Percentiles rank a stretch among this genome's conserved stretches.
phyloP scores from a whole-genome alignment of 2,888 invertebrate species.

The Barypeithes pellucidus region DNA sequence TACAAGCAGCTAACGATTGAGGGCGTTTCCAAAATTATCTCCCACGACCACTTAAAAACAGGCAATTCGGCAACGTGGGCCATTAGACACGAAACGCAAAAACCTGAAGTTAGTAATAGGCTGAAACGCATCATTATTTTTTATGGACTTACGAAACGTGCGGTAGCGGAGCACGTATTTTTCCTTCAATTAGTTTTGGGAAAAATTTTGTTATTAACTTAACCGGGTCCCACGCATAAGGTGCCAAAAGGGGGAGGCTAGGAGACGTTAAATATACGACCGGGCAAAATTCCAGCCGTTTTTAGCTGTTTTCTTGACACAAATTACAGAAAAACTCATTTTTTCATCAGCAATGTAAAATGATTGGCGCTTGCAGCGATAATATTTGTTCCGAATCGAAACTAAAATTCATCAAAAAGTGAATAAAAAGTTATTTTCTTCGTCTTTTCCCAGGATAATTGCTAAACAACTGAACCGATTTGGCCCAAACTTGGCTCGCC shows the following conservation, averaged over 20 bases:
- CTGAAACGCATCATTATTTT: slow-evolving; percentile 46
- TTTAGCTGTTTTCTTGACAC: too few relatives aligned
- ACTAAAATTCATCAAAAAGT: too few relatives aligned
- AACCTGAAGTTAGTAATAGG: slow-evolving; percentile 40
- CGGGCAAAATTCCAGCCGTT: too few relatives aligned
- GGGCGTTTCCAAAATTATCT: slow-evolving; percentile 19
- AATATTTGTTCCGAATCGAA: too few relatives aligned
- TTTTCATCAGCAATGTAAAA: too few relatives aligned
- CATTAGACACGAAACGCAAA: slow-evolving; percentile 21
- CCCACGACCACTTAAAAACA: slow-evolving; percentile 34
- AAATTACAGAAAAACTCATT: too few relatives aligned
- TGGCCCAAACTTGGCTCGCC: too few relatives aligned
- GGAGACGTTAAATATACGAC: slow-evolving; percentile 1
- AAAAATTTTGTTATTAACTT: slow-evolving; percentile 19
- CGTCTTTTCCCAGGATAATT: too few relatives aligned
- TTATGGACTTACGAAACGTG: slow-evolving; percentile 37
- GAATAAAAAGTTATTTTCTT: too few relatives aligned
- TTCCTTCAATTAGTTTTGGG: slow-evolving; percentile 36
- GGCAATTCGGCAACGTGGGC: slow-evolving; percentile 23
- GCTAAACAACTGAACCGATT: too few relatives aligned
- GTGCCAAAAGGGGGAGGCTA: neutral
- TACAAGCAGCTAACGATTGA: slow-evolving; percentile 2
- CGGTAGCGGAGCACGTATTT: slow-evolving; percentile 37
- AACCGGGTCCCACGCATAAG: neutral
- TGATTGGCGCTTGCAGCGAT: too few relatives aligned